Evolutionary conservation across 2,113 vertebrate genomes (phyloP).

Genomic region (Macquaria ambigua): DNA sequence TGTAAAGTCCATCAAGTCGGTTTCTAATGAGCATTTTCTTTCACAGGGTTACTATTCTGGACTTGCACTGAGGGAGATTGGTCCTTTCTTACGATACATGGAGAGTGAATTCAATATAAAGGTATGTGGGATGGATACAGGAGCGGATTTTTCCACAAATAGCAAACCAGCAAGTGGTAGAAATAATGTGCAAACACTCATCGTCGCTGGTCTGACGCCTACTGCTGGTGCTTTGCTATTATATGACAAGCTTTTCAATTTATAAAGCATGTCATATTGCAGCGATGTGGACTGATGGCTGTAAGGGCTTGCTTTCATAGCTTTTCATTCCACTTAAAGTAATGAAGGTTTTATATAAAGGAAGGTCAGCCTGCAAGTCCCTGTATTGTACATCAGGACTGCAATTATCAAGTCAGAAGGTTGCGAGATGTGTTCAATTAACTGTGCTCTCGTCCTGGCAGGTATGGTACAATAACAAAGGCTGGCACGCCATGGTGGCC

Average conservation of each 20-base stretch:
- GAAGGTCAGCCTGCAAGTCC: not conserved
- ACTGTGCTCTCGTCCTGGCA: conserved; percentile 65
- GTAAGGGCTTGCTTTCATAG: conserved; percentile 13
- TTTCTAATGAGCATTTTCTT: not conserved
- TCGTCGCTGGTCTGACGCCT: not conserved
- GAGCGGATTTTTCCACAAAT: not conserved
- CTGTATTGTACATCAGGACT: not conserved
- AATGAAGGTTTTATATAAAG: not conserved
- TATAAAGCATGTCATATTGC: not conserved
- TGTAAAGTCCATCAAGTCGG: not conserved
- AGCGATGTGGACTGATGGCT: not conserved
- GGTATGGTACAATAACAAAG: conserved; percentile 99
- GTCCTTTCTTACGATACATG: conserved; percentile 91
- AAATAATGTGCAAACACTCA: not conserved
- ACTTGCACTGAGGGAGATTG: conserved; percentile 85
- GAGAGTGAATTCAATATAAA: conserved; percentile 97
- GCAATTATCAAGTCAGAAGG: not conserved
- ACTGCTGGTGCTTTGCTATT: not conserved
- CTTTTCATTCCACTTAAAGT: conserved; percentile 4
- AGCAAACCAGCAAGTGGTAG: not conserved
- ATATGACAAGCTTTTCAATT: not conserved
- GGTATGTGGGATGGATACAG: conserved; percentile 78
- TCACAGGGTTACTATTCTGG: conserved; percentile 78
- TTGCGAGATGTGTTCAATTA: not conserved
- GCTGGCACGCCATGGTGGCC: conserved; percentile 95